Conservation (phyloP, 2,888 invertebrate genomes). For the Herminia tarsipennalis region DNA sequence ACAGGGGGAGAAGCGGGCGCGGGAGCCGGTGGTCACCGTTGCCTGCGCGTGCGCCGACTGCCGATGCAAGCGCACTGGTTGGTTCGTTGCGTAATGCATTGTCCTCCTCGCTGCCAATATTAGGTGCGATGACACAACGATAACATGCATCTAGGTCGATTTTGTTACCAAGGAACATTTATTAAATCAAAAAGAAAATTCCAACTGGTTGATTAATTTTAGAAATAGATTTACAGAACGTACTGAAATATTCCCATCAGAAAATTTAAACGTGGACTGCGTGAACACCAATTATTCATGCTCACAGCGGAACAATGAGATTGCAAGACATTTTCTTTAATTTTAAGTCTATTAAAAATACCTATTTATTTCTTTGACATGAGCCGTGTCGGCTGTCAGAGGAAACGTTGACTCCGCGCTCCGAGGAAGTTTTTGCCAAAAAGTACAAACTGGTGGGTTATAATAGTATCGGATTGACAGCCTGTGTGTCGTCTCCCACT, state of each 20-base stretch:
- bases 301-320: conserved; percentile 68
- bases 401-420: conserved; percentile 79
- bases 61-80: conserved; percentile 54
- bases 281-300: conserved; percentile 48
- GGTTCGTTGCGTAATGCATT: conserved; percentile 68
- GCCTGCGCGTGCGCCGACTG: conserved; percentile 72
- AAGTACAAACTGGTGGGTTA: conserved; percentile 64
- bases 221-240: conserved; percentile 22
- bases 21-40: conserved; percentile 67
- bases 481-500: conserved; percentile 66
- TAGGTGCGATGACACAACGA: conserved; percentile 62
- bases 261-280: conserved; percentile 39
- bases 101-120: conserved; percentile 58
- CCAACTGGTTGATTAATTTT: conserved; percentile 11
- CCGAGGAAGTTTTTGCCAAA: conserved; percentile 74
- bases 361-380: conserved; percentile 64
- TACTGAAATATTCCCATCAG: conserved; percentile 16
- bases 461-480: conserved; percentile 78
- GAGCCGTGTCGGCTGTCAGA: conserved; percentile 76
- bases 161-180: conserved; percentile 41
- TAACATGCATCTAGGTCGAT: conserved; percentile 44
- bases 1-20: conserved; percentile 33
- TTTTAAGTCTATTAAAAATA: conserved; percentile 58
- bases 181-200: conserved; percentile 2
- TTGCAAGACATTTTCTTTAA: conserved; percentile 58